Conservation (phyloP, 1,140 invertebrate species). For the Drosophila hydei region DNA sequence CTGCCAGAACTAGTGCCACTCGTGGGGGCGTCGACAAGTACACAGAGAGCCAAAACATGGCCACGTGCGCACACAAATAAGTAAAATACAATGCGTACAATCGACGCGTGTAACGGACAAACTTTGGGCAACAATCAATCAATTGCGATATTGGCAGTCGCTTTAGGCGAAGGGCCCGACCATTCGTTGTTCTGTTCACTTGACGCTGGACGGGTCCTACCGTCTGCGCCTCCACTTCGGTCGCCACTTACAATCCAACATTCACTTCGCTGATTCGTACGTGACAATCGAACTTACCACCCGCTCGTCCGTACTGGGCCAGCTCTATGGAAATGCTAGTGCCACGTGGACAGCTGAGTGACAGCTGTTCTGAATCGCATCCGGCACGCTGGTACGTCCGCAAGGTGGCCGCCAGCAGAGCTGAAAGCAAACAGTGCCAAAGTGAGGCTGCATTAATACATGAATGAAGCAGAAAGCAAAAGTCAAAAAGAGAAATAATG, state of each 20-base stretch:
- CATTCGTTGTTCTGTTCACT: conserved; percentile 43
- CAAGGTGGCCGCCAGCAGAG: conserved; percentile 93
- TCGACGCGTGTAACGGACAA: conserved; percentile 64
- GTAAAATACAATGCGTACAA: conserved; percentile 62
- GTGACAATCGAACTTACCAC: conserved; percentile 66
- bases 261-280: conserved; percentile 23
- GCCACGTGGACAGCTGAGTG: conserved; percentile 91
- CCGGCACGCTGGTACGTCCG: conserved; percentile 93
- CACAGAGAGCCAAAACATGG: conserved; percentile 35
- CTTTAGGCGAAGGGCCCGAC: conserved; percentile 30
- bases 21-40: conserved; percentile 4
- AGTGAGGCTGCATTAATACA: conserved; percentile 45
- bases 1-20: neutral
- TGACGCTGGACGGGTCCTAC: neutral
- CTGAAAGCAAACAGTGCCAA: conserved; percentile 85
- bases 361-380: conserved; percentile 93
- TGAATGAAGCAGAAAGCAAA: conserved; percentile 44
- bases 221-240: neutral
- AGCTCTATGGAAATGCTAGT: conserved; percentile 91
- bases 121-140: conserved; percentile 67
- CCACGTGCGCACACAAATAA: conserved; percentile 48
- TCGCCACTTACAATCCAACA: conserved; percentile 3
- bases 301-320: conserved; percentile 84
- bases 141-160: conserved; percentile 57
- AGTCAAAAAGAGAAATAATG: conserved; percentile 28